phyloP scores from a whole-genome alignment of 2,888 invertebrate species.

The Leptarthrus brevirostris region DNA sequence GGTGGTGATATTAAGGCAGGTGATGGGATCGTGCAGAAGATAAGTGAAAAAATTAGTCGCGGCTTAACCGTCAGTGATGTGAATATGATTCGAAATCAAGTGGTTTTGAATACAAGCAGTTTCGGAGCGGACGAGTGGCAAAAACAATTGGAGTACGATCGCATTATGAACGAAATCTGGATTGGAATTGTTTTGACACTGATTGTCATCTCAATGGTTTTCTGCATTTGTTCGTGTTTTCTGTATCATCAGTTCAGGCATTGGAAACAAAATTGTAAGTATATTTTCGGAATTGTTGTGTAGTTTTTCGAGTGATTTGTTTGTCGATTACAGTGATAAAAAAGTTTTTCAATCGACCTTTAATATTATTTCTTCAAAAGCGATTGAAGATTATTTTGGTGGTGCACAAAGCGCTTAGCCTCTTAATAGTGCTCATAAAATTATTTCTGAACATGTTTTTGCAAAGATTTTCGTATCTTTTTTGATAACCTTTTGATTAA shows the following conservation, averaged over 20 bases:
- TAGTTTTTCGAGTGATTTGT: too few relatives aligned
- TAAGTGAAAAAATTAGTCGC: conserved; percentile 61
- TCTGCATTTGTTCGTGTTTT: conserved; percentile 74
- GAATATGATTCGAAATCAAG: conserved; percentile 36
- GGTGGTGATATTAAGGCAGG: not conserved
- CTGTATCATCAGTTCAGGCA: conserved; percentile 74
- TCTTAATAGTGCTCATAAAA: too few relatives aligned
- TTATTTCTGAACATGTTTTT: too few relatives aligned
- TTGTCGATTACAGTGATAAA: too few relatives aligned
- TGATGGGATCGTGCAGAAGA: conserved; percentile 59
- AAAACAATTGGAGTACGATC: conserved; percentile 69
- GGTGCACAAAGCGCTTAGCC: too few relatives aligned
- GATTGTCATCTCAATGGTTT: conserved; percentile 73
- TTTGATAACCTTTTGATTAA: too few relatives aligned
- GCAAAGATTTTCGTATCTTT: too few relatives aligned
- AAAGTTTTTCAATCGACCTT: too few relatives aligned
- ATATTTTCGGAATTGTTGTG: too few relatives aligned
- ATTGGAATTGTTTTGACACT: conserved; percentile 73
- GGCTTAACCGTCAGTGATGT: conserved; percentile 59
- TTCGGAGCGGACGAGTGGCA: conserved; percentile 58
- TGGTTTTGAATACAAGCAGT: conserved; percentile 29
- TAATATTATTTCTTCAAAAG: too few relatives aligned
- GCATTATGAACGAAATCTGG: conserved; percentile 74
- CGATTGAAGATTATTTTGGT: too few relatives aligned
- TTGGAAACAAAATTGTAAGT: conserved; percentile 74